phyloP scores from a whole-genome alignment of 1,140 invertebrate species.

The Samia ricini region DNA sequence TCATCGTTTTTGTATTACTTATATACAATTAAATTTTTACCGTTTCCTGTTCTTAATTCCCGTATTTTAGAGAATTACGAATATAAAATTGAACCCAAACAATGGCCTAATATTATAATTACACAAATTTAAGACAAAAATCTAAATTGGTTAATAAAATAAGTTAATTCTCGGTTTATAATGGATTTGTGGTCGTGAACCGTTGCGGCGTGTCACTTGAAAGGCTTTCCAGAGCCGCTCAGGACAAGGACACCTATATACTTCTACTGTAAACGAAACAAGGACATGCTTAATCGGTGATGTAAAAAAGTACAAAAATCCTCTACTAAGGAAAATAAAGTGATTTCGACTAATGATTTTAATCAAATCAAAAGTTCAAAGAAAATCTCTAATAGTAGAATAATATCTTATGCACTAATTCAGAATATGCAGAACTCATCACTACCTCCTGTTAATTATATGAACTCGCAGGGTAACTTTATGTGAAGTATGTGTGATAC shows the following conservation, averaged over 20 bases:
- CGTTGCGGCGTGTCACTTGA: not conserved
- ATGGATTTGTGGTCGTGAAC: not conserved
- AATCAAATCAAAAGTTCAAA: not conserved
- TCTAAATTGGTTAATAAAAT: not conserved
- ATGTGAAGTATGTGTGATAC: no score
- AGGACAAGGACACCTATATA: not conserved
- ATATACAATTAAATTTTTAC: no score
- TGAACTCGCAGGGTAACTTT: no score
- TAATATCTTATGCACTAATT: no score
- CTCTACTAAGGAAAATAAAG: not conserved
- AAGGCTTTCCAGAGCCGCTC: not conserved
- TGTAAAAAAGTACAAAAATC: not conserved
- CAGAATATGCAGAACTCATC: no score
- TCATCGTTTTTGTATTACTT: no score
- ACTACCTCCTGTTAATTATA: no score
- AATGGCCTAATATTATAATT: not conserved
- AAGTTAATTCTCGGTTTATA: not conserved
- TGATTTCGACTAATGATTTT: not conserved
- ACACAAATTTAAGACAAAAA: not conserved
- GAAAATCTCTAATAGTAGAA: no score
- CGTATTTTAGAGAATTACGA: no score
- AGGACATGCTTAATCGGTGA: not conserved
- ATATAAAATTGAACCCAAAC: not conserved
- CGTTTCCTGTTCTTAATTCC: no score
- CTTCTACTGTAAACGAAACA: not conserved